These are phyloP conservation scores for Podarcis siculus DNA, from an alignment of 2,797 vertebrate species.

Conservation along the genomic window DNA sequence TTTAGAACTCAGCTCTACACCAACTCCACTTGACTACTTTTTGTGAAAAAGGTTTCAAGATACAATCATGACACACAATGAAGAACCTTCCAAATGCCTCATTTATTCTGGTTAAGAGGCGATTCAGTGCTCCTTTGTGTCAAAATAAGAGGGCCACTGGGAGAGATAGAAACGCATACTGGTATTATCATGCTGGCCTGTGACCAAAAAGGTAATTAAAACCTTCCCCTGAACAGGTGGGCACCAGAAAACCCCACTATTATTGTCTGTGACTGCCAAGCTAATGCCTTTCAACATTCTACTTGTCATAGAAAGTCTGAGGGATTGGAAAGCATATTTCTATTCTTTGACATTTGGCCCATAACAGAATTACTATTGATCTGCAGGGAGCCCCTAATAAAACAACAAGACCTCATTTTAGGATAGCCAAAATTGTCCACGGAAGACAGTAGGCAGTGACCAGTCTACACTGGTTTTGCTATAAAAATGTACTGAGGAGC, in stretches of 20 bases:
- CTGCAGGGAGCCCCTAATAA: conserved; percentile 71
- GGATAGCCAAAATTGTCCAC: conserved; percentile 47
- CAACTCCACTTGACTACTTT: not conserved
- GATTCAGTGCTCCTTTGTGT: conserved; percentile 60
- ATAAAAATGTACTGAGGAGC: not conserved
- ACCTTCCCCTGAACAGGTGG: conserved; percentile 65
- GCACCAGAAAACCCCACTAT: conserved; percentile 48
- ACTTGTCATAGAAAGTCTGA: conserved; percentile 55
- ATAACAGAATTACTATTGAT: conserved; percentile 71
- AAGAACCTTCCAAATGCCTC: conserved; percentile 31
- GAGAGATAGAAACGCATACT: conserved; percentile 44
- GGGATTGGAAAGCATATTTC: conserved; percentile 68
- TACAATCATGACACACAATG: not conserved
- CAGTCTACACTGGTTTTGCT: not conserved
- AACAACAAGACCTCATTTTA: conserved; percentile 59
- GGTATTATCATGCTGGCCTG: conserved; percentile 55
- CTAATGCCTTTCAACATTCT: conserved; percentile 48
- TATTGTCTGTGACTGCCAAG: conserved; percentile 41
- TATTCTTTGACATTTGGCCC: conserved; percentile 76
- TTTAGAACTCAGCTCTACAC: conserved; percentile 12
- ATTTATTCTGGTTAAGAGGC: conserved; percentile 34
- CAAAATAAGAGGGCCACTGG: conserved; percentile 55
- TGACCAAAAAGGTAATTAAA: conserved; percentile 69
- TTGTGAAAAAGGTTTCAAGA: not conserved
- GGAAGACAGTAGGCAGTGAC: conserved; percentile 52